Conservation (phyloP, 2,888 invertebrate species). For the Apamea anceps region DNA sequence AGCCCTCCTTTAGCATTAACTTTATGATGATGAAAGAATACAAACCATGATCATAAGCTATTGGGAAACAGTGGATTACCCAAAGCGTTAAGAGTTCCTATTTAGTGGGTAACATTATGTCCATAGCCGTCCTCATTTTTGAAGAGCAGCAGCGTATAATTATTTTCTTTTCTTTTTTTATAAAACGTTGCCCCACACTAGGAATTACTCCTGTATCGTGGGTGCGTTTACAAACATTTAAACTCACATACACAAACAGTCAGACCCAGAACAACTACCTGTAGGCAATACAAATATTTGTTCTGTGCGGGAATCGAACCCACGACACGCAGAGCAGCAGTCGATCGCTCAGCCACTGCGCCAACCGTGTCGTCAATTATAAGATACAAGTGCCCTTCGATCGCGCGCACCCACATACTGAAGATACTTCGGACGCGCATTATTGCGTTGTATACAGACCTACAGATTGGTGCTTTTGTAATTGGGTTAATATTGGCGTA, state of each 20-base stretch:
- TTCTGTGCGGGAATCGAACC: too few relatives aligned
- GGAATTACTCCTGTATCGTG: too few relatives aligned
- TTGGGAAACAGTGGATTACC: background rate
- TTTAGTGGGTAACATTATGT: background rate
- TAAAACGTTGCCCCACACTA: too few relatives aligned
- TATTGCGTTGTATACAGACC: background rate
- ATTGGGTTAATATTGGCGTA: background rate
- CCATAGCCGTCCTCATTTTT: background rate
- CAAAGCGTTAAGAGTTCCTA: background rate
- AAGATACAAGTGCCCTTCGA: background rate
- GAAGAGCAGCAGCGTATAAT: background rate
- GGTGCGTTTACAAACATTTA: too few relatives aligned
- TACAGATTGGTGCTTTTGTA: background rate
- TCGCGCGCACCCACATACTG: background rate
- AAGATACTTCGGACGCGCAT: background rate
- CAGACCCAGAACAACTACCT: too few relatives aligned
- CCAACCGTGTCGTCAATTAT: too few relatives aligned
- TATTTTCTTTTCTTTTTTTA: too few relatives aligned
- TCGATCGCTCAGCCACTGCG: too few relatives aligned
- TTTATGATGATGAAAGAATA: background rate
- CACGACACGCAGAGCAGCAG: too few relatives aligned
- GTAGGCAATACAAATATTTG: too few relatives aligned
- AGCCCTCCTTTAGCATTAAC: background rate
- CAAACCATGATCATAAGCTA: background rate
- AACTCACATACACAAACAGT: too few relatives aligned